Evolutionary conservation across 2,888 invertebrate species (phyloP).

Genomic region (Sminthurinus aureus): DNA sequence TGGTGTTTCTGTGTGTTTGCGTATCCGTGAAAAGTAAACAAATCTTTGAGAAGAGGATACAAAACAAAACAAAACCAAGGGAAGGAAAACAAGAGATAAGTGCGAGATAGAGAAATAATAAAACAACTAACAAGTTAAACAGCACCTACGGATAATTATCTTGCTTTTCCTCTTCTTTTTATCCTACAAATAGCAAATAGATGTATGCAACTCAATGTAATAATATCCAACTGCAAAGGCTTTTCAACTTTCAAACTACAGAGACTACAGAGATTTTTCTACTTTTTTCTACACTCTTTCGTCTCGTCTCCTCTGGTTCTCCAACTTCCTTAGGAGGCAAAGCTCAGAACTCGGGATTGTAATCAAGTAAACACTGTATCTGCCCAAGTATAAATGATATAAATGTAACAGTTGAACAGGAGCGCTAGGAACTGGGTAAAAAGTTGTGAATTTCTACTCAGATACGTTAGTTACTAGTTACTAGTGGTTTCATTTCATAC

Average conservation of each 20-base stretch:
- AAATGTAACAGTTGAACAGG: too few species aligned
- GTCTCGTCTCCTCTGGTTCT: too few species aligned
- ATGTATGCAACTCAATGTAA: not conserved
- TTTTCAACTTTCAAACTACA: not conserved
- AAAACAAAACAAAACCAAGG: not conserved
- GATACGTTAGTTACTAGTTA: too few species aligned
- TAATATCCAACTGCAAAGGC: constrained; percentile 32
- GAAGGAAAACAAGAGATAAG: constrained; percentile 31
- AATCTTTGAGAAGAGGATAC: not conserved
- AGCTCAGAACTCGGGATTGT: too few species aligned
- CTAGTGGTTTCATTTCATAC: too few species aligned
- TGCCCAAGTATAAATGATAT: too few species aligned
- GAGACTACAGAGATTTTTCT: not conserved
- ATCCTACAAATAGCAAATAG: not conserved
- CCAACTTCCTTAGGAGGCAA: too few species aligned
- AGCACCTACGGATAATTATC: not conserved
- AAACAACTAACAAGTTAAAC: constrained; percentile 22
- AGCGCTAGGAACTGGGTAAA: too few species aligned
- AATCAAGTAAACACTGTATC: too few species aligned
- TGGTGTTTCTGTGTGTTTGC: too few species aligned
- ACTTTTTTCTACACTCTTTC: constrained; percentile 18
- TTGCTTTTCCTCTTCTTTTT: too few species aligned
- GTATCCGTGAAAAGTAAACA: not conserved
- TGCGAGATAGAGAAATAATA: constrained; percentile 11
- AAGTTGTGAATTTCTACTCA: too few species aligned